Base-by-base conservation (phyloP, 2,113 vertebrate genomes). In the Larimichthys polyactis region DNA sequence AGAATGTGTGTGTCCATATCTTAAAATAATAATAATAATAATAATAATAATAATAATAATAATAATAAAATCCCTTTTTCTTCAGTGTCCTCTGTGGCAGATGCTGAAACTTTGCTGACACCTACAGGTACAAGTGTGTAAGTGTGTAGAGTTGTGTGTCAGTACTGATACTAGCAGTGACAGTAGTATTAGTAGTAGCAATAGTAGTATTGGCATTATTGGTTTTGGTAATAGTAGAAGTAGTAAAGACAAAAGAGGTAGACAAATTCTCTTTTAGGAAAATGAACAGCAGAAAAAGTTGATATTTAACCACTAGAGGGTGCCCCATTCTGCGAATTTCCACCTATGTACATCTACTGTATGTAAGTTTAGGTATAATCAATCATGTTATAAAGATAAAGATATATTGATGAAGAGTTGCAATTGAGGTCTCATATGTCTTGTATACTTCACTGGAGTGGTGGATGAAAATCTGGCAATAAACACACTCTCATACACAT, bases 21-120 rank as follows among this genome's bases (percentile, higher is more conserved):
- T n/a, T 29, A 27, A 27, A 27, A 24, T 24, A 27, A 27, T 27
- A 27, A 27, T 27, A 27, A 27, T 27, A 27, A 2, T 27, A 27
- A 27, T 27, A 29, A 16, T 27, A 8, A 72, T 16, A 24, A 36
- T 27, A 27, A 27, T 27, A 27, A 2, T 27, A 27, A 27, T 27
- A 29, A 16, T 27, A 8, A 72, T 16, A 24, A 36, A 36, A 7
- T 7, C 32, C 14, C 19, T 51, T 24, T 77, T 9, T n/a, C 43
- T 11, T 52, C 36, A 52, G 4, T 10, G 16, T n/a, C 54, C 20
- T 55, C 6, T 24, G 29, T 58, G 43, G 16, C 9, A 24, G 3
- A 49, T 57, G 52, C 46, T 86, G 40, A 52, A 59, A 27, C 69
- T 80, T 76, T 91, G 85, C 85, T 93, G 90, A 74, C 91, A 91